Evolutionary conservation across 2,888 invertebrate species (phyloP).

Genomic region (Lithophane ornitopus): DNA sequence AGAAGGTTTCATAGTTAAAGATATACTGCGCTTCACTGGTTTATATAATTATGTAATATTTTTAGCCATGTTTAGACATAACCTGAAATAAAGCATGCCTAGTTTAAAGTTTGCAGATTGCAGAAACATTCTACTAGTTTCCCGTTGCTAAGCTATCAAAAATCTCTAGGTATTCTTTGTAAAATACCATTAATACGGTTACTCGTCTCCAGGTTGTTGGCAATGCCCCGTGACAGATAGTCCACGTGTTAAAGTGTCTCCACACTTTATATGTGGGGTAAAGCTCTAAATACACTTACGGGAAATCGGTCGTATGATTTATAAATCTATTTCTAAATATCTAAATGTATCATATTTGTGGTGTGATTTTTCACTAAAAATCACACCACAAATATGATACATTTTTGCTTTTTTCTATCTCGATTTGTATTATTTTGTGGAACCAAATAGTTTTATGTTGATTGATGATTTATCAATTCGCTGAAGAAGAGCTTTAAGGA

Average conservation of each 20-base stretch:
- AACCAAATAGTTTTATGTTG: background rate
- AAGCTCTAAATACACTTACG: constrained; percentile 32
- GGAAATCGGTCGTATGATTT: constrained; percentile 39
- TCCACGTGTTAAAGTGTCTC: constrained; percentile 38
- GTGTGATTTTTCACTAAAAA: no score
- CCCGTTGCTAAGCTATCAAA: background rate
- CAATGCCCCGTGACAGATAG: constrained; percentile 29
- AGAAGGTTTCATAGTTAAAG: background rate
- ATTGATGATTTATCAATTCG: background rate
- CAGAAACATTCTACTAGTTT: background rate
- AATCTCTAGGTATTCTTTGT: constrained; percentile 1
- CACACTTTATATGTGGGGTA: constrained; percentile 19
- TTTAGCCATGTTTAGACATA: background rate
- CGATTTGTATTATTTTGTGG: background rate
- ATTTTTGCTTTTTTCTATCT: constrained; percentile 6
- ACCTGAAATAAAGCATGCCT: background rate
- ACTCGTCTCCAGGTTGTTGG: constrained; percentile 32
- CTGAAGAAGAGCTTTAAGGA: background rate
- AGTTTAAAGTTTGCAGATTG: background rate
- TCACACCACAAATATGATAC: no score
- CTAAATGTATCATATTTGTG: constrained; percentile 12
- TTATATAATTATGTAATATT: constrained; percentile 7
- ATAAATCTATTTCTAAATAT: constrained; percentile 40
- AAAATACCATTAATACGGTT: constrained; percentile 21
- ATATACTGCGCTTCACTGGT: background rate